phyloP scores from a whole-genome alignment of 37 sponge, comb jelly and placozoan species.

The Spongilla lacustris region DNA sequence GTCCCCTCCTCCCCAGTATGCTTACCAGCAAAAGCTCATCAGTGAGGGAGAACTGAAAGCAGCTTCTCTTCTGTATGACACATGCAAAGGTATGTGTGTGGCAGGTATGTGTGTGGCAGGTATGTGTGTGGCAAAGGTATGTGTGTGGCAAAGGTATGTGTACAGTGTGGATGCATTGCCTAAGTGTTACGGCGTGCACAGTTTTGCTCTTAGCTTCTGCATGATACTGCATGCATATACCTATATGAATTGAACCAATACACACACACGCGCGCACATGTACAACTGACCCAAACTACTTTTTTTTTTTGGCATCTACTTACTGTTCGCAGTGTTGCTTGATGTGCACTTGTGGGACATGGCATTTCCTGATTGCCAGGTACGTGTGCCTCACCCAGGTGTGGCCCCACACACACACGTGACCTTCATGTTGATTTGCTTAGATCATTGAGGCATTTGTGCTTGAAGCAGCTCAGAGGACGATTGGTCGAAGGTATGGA shows the following conservation, averaged over 20 bases:
- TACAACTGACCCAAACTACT: background rate
- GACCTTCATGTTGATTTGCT: no score
- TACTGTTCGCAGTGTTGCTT: conserved; percentile 30
- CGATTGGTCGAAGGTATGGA: conserved; percentile 54
- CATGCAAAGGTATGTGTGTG: conserved; percentile 68
- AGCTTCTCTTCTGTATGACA: conserved; percentile 62
- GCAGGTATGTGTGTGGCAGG: no score
- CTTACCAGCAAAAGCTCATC: conserved; percentile 55
- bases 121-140: no score
- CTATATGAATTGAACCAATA: background rate
- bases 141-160: no score
- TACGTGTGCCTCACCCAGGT: conserved; percentile 12
- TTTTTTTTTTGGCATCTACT: no score
- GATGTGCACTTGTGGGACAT: conserved; percentile 43
- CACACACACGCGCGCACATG: background rate
- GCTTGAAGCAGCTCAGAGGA: conserved; percentile 59
- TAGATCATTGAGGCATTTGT: conserved; percentile 58
- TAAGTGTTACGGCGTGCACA: no score
- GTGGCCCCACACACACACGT: no score
- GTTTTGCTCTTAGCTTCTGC: no score
- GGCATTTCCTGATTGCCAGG: conserved; percentile 74
- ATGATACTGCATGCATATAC: no score
- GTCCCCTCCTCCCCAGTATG: conserved; percentile 36
- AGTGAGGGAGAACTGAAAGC: conserved; percentile 33
- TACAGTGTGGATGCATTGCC: no score